These are phyloP conservation scores for Cephus spinipes DNA, from an alignment of 2,888 invertebrate genomes.

Conservation along the genomic window DNA sequence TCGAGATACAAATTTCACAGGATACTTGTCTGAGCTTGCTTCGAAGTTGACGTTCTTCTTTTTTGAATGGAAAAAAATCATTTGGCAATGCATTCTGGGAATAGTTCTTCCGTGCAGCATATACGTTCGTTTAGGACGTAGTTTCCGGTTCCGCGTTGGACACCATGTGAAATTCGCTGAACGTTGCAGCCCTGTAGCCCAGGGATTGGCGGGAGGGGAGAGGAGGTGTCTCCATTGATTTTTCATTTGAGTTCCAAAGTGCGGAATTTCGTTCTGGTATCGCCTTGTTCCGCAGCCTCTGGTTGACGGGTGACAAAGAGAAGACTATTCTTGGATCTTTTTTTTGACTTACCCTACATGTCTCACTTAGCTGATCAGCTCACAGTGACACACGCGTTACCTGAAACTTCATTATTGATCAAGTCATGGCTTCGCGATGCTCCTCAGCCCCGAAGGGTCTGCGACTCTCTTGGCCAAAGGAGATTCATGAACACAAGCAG, in stretches of 20 bases:
- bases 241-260: background rate
- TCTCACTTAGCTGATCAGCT: background rate
- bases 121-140: background rate
- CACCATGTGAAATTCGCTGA: background rate
- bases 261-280: background rate
- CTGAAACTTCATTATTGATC: background rate
- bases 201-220: too few species aligned
- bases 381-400: background rate
- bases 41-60: background rate
- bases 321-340: background rate
- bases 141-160: background rate
- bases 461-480: conserved; percentile 12
- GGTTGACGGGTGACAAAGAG: background rate
- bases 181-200: background rate
- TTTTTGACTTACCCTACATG: background rate
- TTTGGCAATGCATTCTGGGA: background rate
- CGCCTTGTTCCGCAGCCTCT: background rate
- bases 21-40: background rate
- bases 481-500: conserved; percentile 39
- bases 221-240: background rate
- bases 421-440: background rate
- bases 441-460: background rate
- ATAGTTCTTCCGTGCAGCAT: background rate
- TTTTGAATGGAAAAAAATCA: background rate
- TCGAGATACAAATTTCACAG: background rate